A percentile compares a stretch with the other conserved stretches of the same genome.
These are phyloP conservation scores for Melanotaenia pygmaea DNA, from an alignment of 2,797 vertebrate genomes.

Conservation along the genomic window DNA sequence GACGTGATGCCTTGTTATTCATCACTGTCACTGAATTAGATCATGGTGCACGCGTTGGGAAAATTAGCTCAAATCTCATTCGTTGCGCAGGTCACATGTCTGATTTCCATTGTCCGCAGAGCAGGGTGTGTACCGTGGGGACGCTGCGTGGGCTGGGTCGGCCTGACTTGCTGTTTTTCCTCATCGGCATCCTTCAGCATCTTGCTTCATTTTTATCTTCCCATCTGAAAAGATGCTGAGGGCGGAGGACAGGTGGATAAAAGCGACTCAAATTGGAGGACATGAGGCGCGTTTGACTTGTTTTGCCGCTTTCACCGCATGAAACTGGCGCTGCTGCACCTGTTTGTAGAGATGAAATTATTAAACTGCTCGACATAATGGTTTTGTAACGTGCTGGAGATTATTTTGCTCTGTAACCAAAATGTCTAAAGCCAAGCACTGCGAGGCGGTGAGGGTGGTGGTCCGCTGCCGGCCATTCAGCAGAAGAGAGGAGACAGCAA, in stretches of 20 bases:
- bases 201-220: neutral
- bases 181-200: slow-evolving; percentile 38
- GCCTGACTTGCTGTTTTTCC: slow-evolving; percentile 15
- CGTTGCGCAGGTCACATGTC: slow-evolving; percentile 71
- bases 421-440: slow-evolving; percentile 85
- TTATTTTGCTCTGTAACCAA: neutral
- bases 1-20: neutral
- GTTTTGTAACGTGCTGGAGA: slow-evolving; percentile 22
- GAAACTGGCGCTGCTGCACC: slow-evolving; percentile 26
- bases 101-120: slow-evolving; percentile 81
- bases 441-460: slow-evolving; percentile 94
- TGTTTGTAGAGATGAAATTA: slow-evolving; percentile 28
- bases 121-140: slow-evolving; percentile 79
- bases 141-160: slow-evolving; percentile 60
- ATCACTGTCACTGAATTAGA: slow-evolving; percentile 14
- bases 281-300: slow-evolving; percentile 35
- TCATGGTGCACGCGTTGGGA: neutral
- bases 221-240: slow-evolving; percentile 40
- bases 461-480: slow-evolving; percentile 92
- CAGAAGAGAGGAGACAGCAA: slow-evolving; percentile 85
- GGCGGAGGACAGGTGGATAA: slow-evolving; percentile 35
- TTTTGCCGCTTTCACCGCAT: slow-evolving; percentile 1
- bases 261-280: neutral
- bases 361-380: slow-evolving; percentile 25
- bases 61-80: slow-evolving; percentile 47